Base-by-base conservation (phyloP, 2,888 invertebrate genomes). In the Asteroscopus sphinx region DNA sequence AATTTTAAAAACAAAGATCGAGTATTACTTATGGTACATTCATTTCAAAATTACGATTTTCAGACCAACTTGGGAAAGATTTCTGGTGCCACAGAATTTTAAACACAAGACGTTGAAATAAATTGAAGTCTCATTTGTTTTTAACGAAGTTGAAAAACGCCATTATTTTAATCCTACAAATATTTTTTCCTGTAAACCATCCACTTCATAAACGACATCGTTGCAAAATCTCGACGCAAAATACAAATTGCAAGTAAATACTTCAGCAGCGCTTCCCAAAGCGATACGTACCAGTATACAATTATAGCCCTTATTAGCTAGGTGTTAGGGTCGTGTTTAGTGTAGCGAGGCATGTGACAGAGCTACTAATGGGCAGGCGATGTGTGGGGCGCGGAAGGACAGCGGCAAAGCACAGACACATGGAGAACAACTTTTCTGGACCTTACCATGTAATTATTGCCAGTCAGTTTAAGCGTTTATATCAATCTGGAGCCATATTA, bases 321-420 rank as follows among this genome's bases (percentile, higher is more conserved):
- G 81, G 89, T 85, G 87, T 90, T 90, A 91, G 77, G 82, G 84
- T 87, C 83, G 85, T 86, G 86, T 92, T 92, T 89, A 90, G 92
- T 90, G 90, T 92, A 88, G 92, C 92, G 87, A 92, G 92, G 91
- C 92, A 84, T 85, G 91, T 92, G 92, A 88, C 85, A 87, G 86
- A 89, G 90, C 90, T 85, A 88, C 85, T 86, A 85, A 74, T 87
- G 91, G 87, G 90, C 90, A 91, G 92, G 92, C 92, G 88, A 90
- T 89, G 88, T 90, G 86, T 81, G 86, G 89, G 84, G 79, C 84
- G 89, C 88, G 85, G 80, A 86, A 86, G 90, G 89, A 89, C 81
- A 91, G 92, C 90, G 86, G 87, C 90, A 85, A 89, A 92, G 91
- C 92, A 89, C 86, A 88, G 83, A 65, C 46, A 69, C 64, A 70